phyloP scores from a whole-genome alignment of 2,888 invertebrate genomes.

The Tetanocera ferruginea region DNA sequence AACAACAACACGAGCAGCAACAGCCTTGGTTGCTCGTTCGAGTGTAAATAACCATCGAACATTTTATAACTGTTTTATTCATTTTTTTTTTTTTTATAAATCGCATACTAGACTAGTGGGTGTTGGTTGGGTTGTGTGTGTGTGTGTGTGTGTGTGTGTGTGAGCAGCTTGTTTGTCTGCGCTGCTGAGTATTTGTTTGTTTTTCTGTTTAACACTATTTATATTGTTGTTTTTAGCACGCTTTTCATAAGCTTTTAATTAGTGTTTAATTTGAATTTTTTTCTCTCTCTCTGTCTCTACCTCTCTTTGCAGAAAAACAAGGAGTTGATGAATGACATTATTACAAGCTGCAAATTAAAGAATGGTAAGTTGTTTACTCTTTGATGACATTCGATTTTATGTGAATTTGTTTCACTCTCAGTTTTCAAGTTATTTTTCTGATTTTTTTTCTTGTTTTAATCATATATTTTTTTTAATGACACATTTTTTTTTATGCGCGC shows the following conservation, averaged over 20 bases:
- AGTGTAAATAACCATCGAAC: conserved; percentile 26
- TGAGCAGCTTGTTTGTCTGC: background rate
- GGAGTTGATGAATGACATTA: conserved; percentile 81
- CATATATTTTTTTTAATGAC: no score
- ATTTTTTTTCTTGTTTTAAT: no score
- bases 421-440: no score
- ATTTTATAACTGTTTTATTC: background rate
- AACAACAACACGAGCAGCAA: conserved; percentile 25
- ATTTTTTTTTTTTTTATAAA: background rate
- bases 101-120: background rate
- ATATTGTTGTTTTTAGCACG: no score
- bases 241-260: conserved; percentile 9
- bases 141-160: background rate
- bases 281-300: background rate
- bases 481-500: no score
- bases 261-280: background rate
- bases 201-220: conserved; percentile 21
- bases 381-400: background rate
- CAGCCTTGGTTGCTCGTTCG: background rate
- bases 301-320: conserved; percentile 80
- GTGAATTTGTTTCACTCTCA: background rate
- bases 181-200: conserved; percentile 27
- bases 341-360: conserved; percentile 77
- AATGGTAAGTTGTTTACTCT: conserved; percentile 72
- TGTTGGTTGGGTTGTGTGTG: background rate